Base-by-base conservation (phyloP, 2,113 vertebrate genomes). In the Azemiops feae region DNA sequence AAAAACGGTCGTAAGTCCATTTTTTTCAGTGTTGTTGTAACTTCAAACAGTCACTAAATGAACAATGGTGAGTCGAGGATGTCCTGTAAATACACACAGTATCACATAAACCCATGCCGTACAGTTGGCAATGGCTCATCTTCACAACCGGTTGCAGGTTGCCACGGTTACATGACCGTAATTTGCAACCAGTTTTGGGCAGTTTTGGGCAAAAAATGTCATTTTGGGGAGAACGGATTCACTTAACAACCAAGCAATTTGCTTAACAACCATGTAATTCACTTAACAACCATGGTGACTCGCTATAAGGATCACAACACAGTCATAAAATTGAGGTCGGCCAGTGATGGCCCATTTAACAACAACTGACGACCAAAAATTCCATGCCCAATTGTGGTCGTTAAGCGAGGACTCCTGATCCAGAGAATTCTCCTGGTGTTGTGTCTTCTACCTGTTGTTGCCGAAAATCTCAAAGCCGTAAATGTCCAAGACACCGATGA, bases 381-480 rank as follows among this genome's bases (percentile, higher is more conserved):
- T 2, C 30, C 12, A n/a, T n/a, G 11, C 60, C 60, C 4, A 1
- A 14, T n/a, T 16, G 14, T 16, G 27, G 30, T 69, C 4, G 4
- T n/a, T 69, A 69, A 69, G 4, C 5, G 12, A n/a, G 60, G 30
- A n/a, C 1, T n/a, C 12, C 60, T 16, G 6, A 81, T 39, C 69
- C 34, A 39, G 5, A 81, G 18, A 7, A 39, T 34, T 20, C 0
- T 0, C 16, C 50, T 47, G 50, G 69, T 10, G 64, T 9, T 18
- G 69, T 10, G 64, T 9, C 25, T 43, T 25, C 74, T 87, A 99
- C 99, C 99, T 99, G 97, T 99, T 99, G 96, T 98, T 98, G 91
- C 99, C 98, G 16, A 99, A 98, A 96, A 99, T 98, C 97, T 99
- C 99, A 1, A 99, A 99, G 95, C 99, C 99, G 0, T 99, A 99